Evolutionary conservation across 1,140 invertebrate genomes (phyloP).

Genomic region (Lepeophtheirus salmonis): DNA sequence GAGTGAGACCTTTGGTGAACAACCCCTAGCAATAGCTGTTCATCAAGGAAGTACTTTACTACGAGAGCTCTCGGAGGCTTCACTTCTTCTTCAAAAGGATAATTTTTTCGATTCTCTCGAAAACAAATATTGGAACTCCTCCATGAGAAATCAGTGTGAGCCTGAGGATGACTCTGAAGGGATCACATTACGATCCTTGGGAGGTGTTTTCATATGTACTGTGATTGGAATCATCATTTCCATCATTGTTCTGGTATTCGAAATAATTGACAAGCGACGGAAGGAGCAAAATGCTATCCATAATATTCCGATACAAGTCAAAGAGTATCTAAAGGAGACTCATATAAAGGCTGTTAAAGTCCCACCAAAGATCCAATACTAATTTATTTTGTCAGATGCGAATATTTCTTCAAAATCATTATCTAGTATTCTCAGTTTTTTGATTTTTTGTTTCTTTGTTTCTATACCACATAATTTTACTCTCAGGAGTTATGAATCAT

Average conservation of each 20-base stretch:
- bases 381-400: too few species aligned
- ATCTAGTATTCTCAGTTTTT: too few species aligned
- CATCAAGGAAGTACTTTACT: constrained; percentile 61
- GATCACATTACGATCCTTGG: constrained; percentile 64
- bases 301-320: not conserved
- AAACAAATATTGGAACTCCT: constrained; percentile 61
- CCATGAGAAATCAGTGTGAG: constrained; percentile 42
- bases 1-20: constrained; percentile 67
- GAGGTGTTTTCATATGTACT: constrained; percentile 72
- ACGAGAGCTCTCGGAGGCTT: constrained; percentile 54
- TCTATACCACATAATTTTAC: too few species aligned
- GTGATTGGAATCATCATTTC: constrained; percentile 57
- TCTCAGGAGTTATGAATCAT: too few species aligned
- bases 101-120: constrained; percentile 55
- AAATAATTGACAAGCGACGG: constrained; percentile 48
- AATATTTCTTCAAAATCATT: too few species aligned
- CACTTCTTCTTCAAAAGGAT: constrained; percentile 62
- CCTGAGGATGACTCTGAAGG: constrained; percentile 60
- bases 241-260: constrained; percentile 54
- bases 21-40: constrained; percentile 66
- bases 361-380: too few species aligned
- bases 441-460: too few species aligned
- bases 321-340: too few species aligned
- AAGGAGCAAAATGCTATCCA: not conserved
- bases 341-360: too few species aligned